Evolutionary conservation across 2,113 vertebrate genomes (phyloP).

Genomic region (Morone saxatilis): DNA sequence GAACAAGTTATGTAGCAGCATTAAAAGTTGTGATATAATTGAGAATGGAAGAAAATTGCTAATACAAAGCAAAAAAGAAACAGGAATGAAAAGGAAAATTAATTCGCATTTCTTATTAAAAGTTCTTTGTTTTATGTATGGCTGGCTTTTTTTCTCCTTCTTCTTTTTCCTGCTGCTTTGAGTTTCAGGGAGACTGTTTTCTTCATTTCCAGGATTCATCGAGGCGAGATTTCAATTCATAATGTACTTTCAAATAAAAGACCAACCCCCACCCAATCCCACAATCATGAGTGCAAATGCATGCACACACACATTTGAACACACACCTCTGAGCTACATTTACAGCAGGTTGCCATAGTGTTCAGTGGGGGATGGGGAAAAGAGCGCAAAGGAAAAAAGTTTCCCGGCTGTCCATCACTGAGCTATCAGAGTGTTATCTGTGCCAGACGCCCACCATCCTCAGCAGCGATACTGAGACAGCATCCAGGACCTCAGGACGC

Average conservation of each 20-base stretch:
- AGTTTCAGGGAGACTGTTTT: constrained; percentile 41
- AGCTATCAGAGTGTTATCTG: constrained; percentile 81
- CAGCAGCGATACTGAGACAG: constrained; percentile 77
- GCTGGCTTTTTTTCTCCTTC: neutral
- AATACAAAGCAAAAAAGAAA: constrained; percentile 59
- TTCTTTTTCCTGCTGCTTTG: constrained; percentile 6
- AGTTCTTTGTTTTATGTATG: constrained; percentile 50
- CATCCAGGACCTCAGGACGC: constrained; percentile 80
- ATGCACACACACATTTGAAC: constrained; percentile 6
- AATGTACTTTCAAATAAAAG: constrained; percentile 43
- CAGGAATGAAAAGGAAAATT: constrained; percentile 49
- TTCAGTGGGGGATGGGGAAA: constrained; percentile 49
- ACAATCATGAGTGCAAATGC: constrained; percentile 9
- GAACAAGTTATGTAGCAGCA: constrained; percentile 58
- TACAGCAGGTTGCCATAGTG: constrained; percentile 63
- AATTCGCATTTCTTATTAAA: constrained; percentile 63
- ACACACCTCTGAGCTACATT: constrained; percentile 54
- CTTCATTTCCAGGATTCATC: constrained; percentile 46
- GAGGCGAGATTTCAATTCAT: constrained; percentile 38
- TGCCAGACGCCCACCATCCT: constrained; percentile 84
- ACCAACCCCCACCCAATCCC: constrained; percentile 26
- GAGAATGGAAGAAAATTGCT: constrained; percentile 34
- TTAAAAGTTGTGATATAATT: constrained; percentile 68
- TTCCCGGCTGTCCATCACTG: constrained; percentile 81
- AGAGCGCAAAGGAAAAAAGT: constrained; percentile 63